Base-by-base conservation (phyloP, 2,113 vertebrate species). In the Petaurus breviceps region DNA sequence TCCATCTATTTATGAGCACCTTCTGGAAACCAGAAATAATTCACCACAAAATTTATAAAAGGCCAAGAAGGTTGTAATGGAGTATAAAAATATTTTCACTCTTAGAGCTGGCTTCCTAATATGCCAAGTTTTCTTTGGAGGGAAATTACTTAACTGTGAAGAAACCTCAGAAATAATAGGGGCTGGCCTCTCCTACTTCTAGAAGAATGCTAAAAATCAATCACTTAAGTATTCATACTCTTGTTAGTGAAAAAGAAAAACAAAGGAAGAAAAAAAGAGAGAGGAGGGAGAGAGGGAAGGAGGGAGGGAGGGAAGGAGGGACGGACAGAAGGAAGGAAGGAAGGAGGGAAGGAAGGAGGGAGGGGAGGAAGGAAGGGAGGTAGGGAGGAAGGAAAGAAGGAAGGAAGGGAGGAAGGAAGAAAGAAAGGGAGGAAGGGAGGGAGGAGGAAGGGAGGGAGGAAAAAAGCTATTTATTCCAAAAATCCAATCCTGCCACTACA, bases 401-500 rank as follows among this genome's bases (percentile, higher is more conserved):
- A 55, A 25, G 54, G 24, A 54, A 8, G 24, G 24, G 7, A 22
- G 52, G 52, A 16, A 52, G 19, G 52, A 16, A 52, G 3, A 12
- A 12, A 52, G 2, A 3, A 3, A 22, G 52, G 52, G 52, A 51
- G 8, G 51, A 12, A 51, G 51, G 51, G 51, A 51, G 51, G 51
- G 51, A 51, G 51, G 51, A 11, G 6, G 50, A 10, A 12, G 51
- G 51, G 51, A 11, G 10, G 51, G 52, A 52, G 19, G 6, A 14
- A 54, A 54, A 54, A 24, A 7, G 51, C 77, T 0, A 89, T 22
- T 91, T 23, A 3, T 90, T 94, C 54, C 0, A 53, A 51, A 25
- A 94, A 92, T 91, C 94, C 91, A 95, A 91, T 95, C 93, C 93
- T 96, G 96, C 95, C 47, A 26, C 0, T 49, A 61, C 0, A 28